Percentiles rank a stretch among this genome's conserved stretches.
phyloP scores from a whole-genome alignment of 1,140 invertebrate species.

The Ladona fulva region DNA sequence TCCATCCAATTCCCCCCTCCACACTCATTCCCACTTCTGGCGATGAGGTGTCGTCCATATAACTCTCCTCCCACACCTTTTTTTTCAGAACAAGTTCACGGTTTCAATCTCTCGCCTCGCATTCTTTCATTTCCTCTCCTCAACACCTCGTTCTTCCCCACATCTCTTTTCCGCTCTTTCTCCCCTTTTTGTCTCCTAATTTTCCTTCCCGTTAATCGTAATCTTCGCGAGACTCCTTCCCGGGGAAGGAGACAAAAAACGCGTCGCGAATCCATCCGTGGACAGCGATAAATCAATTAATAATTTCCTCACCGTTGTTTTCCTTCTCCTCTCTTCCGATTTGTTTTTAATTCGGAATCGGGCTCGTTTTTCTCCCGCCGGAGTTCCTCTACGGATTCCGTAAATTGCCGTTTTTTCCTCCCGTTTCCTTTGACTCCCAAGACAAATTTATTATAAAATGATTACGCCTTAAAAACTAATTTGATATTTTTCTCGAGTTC shows the following conservation, averaged over 20 bases:
- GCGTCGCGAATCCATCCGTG: no score
- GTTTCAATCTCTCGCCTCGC: background rate
- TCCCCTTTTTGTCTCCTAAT: no score
- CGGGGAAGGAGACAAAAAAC: no score
- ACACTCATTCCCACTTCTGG: background rate
- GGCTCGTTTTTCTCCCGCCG: background rate
- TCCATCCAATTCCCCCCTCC: background rate
- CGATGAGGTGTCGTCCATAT: background rate
- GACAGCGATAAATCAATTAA: no score
- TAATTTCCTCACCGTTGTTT: background rate
- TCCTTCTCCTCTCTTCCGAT: background rate
- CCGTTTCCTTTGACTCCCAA: background rate
- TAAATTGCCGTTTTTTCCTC: background rate
- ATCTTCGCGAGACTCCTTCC: no score
- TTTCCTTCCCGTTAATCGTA: no score
- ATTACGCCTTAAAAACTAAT: no score
- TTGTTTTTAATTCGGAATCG: background rate
- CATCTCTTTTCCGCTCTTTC: background rate
- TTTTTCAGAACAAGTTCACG: background rate
- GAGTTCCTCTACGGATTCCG: background rate
- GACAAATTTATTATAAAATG: no score
- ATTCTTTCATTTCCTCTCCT: background rate
- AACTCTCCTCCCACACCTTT: background rate
- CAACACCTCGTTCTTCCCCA: background rate
- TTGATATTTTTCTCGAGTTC: no score